Conservation (phyloP, 2,113 vertebrate genomes). For the Boulengerochromis microlepis region DNA sequence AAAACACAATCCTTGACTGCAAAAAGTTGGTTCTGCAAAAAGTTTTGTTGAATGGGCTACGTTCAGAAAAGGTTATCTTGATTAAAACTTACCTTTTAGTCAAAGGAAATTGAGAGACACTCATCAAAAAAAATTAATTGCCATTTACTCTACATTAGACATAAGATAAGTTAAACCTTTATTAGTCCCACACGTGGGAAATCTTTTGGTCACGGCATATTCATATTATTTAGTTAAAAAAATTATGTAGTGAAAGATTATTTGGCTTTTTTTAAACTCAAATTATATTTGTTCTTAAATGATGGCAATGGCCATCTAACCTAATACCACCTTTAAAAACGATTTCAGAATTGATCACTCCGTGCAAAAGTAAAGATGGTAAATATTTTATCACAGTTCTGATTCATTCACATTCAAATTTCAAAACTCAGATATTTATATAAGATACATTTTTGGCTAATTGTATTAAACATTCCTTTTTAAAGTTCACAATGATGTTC, state of each 20-base stretch:
- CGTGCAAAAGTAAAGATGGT: not conserved
- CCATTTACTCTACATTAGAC: slow-evolving; percentile 22
- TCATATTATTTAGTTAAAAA: accelerated
- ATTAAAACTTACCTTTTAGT: not conserved
- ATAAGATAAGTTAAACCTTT: not conserved
- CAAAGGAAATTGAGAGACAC: not conserved
- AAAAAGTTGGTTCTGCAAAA: not conserved
- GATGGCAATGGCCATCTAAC: accelerated
- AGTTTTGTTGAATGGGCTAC: slow-evolving; percentile 13
- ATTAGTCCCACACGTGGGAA: not conserved
- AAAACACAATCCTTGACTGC: slow-evolving; percentile 17
- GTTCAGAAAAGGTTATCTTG: slow-evolving; percentile 1
- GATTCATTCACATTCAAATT: not conserved
- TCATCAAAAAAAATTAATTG: slow-evolving; percentile 12
- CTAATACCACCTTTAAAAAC: not conserved
- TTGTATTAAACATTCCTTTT: not conserved
- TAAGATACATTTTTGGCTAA: not conserved
- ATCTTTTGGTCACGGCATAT: not conserved
- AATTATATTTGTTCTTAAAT: not conserved
- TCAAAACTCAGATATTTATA: not conserved
- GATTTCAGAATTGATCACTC: accelerated
- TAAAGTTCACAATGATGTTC: not conserved
- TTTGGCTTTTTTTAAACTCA: not conserved
- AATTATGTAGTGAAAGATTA: not conserved
- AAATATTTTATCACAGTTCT: not conserved